These are phyloP conservation scores for Meriones psammophilus DNA, from an alignment of 2,797 vertebrate species.

Conservation along the genomic window DNA sequence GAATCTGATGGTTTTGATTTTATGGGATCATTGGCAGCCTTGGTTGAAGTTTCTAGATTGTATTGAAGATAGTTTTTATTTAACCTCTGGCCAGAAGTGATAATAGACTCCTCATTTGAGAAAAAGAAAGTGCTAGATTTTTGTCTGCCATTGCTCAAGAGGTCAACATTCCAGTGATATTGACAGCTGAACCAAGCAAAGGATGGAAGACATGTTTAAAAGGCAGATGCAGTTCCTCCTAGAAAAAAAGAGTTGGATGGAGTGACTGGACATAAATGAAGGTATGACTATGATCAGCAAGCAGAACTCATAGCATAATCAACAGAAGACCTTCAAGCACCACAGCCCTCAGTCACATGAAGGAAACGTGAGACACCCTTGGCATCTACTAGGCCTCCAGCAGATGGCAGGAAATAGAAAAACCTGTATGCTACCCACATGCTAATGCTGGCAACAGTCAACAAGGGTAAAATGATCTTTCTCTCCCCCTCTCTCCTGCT, in stretches of 20 bases:
- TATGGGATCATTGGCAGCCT: not conserved
- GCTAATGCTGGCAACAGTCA: not conserved
- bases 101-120: not conserved
- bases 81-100: not conserved
- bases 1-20: slow-evolving; percentile 6
- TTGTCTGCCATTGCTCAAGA: not conserved
- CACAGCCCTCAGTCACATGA: not conserved
- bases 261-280: not conserved
- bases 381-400: not conserved
- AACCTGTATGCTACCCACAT: not conserved
- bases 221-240: not conserved
- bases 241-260: not conserved
- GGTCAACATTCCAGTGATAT: not conserved
- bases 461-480: not conserved
- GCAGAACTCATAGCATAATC: not conserved
- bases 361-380: not conserved
- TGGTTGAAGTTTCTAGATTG: not conserved
- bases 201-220: not conserved
- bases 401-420: not conserved
- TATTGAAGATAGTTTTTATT: not conserved
- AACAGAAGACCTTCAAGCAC: not conserved
- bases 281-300: too few relatives aligned
- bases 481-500: not conserved
- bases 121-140: not conserved
- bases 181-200: not conserved